Base-by-base conservation (phyloP, 2,888 invertebrate species). In the Chrysopilus asiliformis region DNA sequence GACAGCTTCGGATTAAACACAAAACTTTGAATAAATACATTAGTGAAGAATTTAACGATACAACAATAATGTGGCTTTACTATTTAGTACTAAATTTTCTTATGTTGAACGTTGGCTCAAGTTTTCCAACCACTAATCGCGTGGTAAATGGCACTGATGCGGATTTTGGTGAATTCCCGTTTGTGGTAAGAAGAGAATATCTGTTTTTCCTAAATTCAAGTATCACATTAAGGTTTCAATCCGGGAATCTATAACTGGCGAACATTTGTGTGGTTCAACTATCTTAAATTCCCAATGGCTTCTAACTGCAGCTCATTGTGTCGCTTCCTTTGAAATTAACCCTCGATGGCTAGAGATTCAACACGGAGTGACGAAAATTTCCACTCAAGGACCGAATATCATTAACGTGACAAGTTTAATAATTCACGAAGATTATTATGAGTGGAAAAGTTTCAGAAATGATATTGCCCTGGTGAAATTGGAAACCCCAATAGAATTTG, bases 391-490 rank as follows among this genome's bases (percentile, higher is more conserved):
- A 9, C 42, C 44, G 9, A 58, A 56, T 44, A 45, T 57, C 7
- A 47, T 49, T 4, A 17, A 38, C 1, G 45, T 62, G 4, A 45
- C 48, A 20, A 44, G 46, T 3, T 46, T 59, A 13, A 50, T 64
- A n/a, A 43, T 47, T 17, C 67, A 65, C 27, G 52, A 57, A 6
- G 12, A 31, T 1, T 67, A 58, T 45, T 43, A 48, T 38, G 47
- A 45, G 0, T 3, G 0, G 4, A 38, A 42, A 1, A 42, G 43
- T 7, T 55, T 54, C 31, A 58, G 60, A 38, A 63, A 63, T 38
- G 68, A 68, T 24, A 58, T 65, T 12, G 56, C 64, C 4, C 38
- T 68, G 17, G 34, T 68, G 15, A 49, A 60, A 53, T 46, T 59
- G 37, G 38, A 33, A 2, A 43, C 36, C 1, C 45, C 55, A 2